Percentiles rank a stretch among this genome's conserved stretches.
Conservation (phyloP, 2,113 vertebrate species). For the Cervus canadensis region DNA sequence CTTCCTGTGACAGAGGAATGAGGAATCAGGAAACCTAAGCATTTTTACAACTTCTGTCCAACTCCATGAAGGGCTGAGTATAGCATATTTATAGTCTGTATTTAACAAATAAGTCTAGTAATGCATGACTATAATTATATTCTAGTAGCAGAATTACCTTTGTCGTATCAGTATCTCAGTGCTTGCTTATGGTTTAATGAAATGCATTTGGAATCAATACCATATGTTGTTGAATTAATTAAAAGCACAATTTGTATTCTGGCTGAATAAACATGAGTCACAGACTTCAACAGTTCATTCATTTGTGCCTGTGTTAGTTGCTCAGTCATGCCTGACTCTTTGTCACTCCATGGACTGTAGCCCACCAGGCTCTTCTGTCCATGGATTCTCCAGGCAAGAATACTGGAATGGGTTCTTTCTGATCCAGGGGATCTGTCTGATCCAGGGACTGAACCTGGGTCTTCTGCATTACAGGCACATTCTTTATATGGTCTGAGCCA, state of each 20-base stretch:
- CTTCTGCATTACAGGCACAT: neutral
- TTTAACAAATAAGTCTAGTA: constrained; percentile 31
- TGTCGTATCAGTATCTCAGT: neutral
- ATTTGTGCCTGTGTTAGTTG: neutral
- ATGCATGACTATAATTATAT: constrained; percentile 42
- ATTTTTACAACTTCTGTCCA: neutral
- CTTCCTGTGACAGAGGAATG: neutral
- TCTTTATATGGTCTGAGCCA: neutral
- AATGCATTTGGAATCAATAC: constrained; percentile 49
- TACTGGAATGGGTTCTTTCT: neutral
- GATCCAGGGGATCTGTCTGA: too few species aligned
- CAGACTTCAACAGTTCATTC: constrained; percentile 46
- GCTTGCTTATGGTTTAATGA: constrained; percentile 45
- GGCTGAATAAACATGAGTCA: constrained; percentile 48
- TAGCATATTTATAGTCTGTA: constrained; percentile 4
- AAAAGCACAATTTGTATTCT: constrained; percentile 49
- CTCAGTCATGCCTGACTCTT: neutral
- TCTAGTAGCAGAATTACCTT: constrained; percentile 44
- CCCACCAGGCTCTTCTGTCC: neutral
- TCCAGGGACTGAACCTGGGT: neutral
- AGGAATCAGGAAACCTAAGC: neutral
- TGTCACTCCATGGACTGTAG: neutral
- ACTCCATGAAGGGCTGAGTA: neutral
- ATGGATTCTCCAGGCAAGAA: neutral
- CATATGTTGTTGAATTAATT: constrained; percentile 56